These are phyloP conservation scores for Eleutherodactylus coqui DNA, from an alignment of 2,797 vertebrate species.

Conservation along the genomic window DNA sequence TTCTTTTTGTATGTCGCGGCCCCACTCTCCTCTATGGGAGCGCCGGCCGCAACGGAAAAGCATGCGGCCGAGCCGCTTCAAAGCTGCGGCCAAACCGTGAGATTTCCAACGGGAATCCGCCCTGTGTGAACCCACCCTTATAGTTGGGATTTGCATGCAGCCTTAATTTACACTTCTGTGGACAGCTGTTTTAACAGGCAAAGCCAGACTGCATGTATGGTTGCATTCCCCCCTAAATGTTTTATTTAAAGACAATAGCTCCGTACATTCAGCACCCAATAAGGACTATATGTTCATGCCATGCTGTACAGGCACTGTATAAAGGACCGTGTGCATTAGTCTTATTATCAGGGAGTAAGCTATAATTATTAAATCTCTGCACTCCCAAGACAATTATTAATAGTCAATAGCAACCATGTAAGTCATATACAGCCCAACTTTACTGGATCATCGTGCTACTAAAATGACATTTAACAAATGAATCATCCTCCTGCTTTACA, in stretches of 20 bases:
- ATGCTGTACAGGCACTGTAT: not conserved
- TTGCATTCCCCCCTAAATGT: too few species aligned
- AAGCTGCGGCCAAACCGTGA: too few species aligned
- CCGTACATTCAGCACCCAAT: not conserved
- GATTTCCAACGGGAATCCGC: too few species aligned
- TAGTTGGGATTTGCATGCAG: too few species aligned
- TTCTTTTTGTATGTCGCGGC: too few species aligned
- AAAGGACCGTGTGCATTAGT: not conserved
- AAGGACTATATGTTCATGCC: not conserved
- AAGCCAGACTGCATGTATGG: too few species aligned
- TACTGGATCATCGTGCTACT: not conserved
- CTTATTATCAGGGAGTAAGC: not conserved
- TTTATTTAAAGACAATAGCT: too few species aligned
- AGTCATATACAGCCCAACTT: not conserved
- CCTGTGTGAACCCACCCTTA: too few species aligned
- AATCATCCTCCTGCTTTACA: slow-evolving; percentile 19
- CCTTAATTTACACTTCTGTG: too few species aligned
- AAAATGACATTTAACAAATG: slow-evolving; percentile 7
- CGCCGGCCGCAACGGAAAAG: too few species aligned
- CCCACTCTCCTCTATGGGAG: too few species aligned
- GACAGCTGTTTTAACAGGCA: not conserved
- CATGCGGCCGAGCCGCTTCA: too few species aligned
- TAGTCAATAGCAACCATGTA: not conserved
- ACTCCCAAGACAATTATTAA: not conserved
- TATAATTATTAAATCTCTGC: not conserved